These are phyloP conservation scores for Psammodynastes pulverulentus DNA, from an alignment of 2,113 vertebrate genomes.

Conservation along the genomic window DNA sequence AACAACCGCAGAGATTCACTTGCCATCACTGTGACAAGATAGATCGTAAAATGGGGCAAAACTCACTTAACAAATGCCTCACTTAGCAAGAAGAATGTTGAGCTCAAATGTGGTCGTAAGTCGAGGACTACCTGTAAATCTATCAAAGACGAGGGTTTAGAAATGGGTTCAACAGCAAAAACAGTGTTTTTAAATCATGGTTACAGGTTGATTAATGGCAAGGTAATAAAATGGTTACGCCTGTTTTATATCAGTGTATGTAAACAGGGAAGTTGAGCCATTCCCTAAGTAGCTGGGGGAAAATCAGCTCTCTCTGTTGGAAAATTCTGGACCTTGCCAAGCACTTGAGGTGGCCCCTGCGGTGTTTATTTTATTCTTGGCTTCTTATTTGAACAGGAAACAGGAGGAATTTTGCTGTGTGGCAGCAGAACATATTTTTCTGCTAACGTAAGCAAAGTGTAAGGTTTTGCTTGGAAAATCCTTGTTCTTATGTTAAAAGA, in stretches of 20 bases:
- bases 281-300: not conserved
- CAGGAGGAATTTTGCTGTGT: not conserved
- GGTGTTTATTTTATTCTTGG: not conserved
- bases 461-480: not conserved
- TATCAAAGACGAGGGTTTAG: not conserved
- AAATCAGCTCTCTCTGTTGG: not conserved
- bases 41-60: not conserved
- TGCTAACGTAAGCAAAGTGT: not conserved
- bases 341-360: not conserved
- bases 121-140: not conserved
- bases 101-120: not conserved
- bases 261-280: not conserved
- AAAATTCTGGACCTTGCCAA: slow-evolving; percentile 8
- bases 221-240: not conserved
- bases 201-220: not conserved
- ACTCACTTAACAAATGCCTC: not conserved
- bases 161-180: not conserved
- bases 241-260: not conserved
- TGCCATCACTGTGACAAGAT: not conserved
- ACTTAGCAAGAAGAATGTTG: not conserved
- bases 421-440: not conserved
- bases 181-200: not conserved
- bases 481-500: not conserved
- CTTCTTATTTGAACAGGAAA: not conserved
- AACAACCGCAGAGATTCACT: not conserved